Conservation (phyloP, 1,140 invertebrate genomes). For the Adoxophyes honmai region DNA sequence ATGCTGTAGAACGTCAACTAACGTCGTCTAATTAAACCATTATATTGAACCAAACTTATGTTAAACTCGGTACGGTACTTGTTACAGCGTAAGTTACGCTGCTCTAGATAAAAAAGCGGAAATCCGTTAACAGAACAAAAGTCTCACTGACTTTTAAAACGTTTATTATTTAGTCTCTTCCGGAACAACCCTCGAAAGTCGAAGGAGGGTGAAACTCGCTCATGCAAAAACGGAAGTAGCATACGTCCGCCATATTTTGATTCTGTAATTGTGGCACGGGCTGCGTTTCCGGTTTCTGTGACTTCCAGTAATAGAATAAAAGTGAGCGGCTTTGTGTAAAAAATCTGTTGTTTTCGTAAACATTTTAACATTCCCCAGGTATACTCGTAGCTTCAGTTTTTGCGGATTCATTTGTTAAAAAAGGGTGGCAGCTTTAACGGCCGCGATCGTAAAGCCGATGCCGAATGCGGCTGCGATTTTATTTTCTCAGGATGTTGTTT, state of each 20-base stretch:
- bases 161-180: constrained; percentile 64
- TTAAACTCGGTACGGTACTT: neutral
- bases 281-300: constrained; percentile 59
- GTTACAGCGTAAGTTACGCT: constrained; percentile 5
- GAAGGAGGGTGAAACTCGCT: constrained; percentile 52
- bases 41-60: no score
- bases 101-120: constrained; percentile 42
- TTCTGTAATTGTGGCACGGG: constrained; percentile 67
- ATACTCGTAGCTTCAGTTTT: neutral
- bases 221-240: constrained; percentile 69
- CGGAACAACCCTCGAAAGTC: constrained; percentile 59
- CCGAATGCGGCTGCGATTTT: constrained; percentile 27
- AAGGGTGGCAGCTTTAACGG: neutral
- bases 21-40: no score
- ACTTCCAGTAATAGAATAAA: constrained; percentile 45
- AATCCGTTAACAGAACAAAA: constrained; percentile 49
- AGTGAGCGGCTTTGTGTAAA: neutral
- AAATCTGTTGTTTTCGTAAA: neutral
- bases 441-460: neutral
- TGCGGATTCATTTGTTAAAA: neutral
- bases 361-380: neutral
- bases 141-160: constrained; percentile 60
- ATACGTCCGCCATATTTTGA: constrained; percentile 55
- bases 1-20: no score
- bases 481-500: constrained; percentile 52